These are phyloP conservation scores for Sternotherus odoratus DNA, from an alignment of 2,797 vertebrate species.

Conservation along the genomic window DNA sequence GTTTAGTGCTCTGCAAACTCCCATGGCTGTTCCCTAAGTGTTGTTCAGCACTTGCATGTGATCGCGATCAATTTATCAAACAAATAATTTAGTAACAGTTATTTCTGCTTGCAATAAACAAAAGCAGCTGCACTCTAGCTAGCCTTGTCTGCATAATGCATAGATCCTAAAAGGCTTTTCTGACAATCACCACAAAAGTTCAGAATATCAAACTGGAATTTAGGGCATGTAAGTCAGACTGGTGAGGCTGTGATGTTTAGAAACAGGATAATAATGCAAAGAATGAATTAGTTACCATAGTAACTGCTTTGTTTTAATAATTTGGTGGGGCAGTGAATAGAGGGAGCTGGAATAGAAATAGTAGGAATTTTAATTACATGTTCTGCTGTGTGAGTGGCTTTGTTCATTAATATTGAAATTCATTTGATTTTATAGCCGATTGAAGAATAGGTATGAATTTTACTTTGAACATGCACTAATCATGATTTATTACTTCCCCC, in stretches of 20 bases:
- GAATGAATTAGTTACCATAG: slow-evolving; percentile 78
- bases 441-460: slow-evolving; percentile 36
- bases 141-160: slow-evolving; percentile 65
- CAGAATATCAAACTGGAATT: slow-evolving; percentile 71
- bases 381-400: slow-evolving; percentile 46
- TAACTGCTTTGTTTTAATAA: slow-evolving; percentile 79
- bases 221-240: slow-evolving; percentile 65
- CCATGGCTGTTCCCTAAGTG: not conserved
- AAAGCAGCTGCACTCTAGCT: slow-evolving; percentile 64
- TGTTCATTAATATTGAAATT: slow-evolving; percentile 73
- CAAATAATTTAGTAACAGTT: slow-evolving; percentile 56
- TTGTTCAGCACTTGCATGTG: not conserved
- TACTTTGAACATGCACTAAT: slow-evolving; percentile 35
- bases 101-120: slow-evolving; percentile 45
- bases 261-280: slow-evolving; percentile 73
- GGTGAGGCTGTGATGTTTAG: slow-evolving; percentile 61
- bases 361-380: slow-evolving; percentile 75
- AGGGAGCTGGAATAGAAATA: slow-evolving; percentile 66
- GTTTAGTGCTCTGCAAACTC: slow-evolving; percentile 11
- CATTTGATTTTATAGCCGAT: slow-evolving; percentile 63
- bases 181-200: slow-evolving; percentile 58
- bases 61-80: slow-evolving; percentile 62
- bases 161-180: slow-evolving; percentile 58
- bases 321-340: slow-evolving; percentile 70
- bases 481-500: not conserved